phyloP scores from a whole-genome alignment of 2,113 vertebrate species.

The Solenodon paradoxus region DNA sequence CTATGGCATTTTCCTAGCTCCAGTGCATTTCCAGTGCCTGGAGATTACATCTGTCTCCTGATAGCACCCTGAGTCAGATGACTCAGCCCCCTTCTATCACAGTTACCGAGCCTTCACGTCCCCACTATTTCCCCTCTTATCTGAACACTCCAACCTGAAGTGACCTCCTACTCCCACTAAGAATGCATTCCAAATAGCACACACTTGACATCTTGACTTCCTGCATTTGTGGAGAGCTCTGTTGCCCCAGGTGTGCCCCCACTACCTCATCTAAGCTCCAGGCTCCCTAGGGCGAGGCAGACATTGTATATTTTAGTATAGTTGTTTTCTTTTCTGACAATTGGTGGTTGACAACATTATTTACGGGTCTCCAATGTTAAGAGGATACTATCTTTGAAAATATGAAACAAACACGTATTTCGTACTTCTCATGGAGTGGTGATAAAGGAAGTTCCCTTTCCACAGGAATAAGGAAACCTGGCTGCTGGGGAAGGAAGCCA shows the following conservation, averaged over 20 bases:
- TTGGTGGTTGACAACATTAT: neutral
- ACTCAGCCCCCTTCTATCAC: no score
- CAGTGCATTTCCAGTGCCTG: neutral
- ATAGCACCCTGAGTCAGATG: no score
- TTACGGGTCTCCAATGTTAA: neutral
- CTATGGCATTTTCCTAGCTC: neutral
- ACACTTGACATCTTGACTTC: neutral
- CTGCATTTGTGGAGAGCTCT: neutral
- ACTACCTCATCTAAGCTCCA: neutral
- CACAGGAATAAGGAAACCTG: neutral
- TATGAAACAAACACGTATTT: neutral
- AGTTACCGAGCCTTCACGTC: neutral
- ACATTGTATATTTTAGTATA: neutral
- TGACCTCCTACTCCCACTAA: neutral
- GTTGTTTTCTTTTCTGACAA: neutral
- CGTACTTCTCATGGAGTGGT: neutral
- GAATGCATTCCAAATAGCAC: neutral
- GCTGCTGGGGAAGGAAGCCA: neutral
- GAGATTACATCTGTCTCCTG: neutral
- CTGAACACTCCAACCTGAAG: neutral
- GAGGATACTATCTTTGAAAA: conserved; percentile 1
- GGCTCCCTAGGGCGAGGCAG: neutral
- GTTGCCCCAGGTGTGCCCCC: neutral
- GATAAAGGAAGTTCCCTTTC: neutral
- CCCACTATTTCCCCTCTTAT: neutral